Evolutionary conservation across 2,797 vertebrate genomes (phyloP), one percentile per base, ranked within the genome.

Genomic region (Aplochiton taeniatus): DNA sequence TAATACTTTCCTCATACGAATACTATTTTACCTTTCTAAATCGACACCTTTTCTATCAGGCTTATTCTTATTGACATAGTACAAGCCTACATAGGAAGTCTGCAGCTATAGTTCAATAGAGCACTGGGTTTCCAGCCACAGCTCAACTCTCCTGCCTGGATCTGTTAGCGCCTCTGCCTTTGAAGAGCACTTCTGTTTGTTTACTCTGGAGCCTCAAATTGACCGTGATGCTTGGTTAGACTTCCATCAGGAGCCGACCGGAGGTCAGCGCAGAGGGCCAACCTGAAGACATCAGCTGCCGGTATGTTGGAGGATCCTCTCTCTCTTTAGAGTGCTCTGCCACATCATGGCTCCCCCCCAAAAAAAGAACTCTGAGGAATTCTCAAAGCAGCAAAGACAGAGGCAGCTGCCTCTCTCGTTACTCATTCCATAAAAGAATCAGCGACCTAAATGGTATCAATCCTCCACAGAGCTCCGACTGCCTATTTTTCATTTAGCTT

Each of bases 161-260:
- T 57, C 43, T 44, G 58, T 68, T 73, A 68, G 60, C 48, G 41
- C 48, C 63, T 65, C 44, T 58, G 69, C 67, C 78, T 84, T 82
- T 81, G 77, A 83, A 81, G 69, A 83, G 68, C 62, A 61, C 76
- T 74, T 65, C 58, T 83, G 73, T 82, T 85, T 86, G 81, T 86
- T 88, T 86, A 82, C 83, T 68, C 64, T 72, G 62, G 63, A 75
- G 67, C 74, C 70, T 79, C 65, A 80, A 81, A 87, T 86, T 79
- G 78, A 69, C 66, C 50, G 57, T 71, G 74, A 80, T 77, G 79
- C 78, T 87, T 79, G 79, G 85, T 84, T 85, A 82, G 81, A 87
- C 79, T 89, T 85, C 83, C 76, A 85, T 88, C 81, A 87, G 82
- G 70, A 74, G 65, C 66, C 70, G 67, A 72, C 56, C 74, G 67